Evolutionary conservation across 2,797 vertebrate genomes (phyloP).

Genomic region (Myotis myotis): DNA sequence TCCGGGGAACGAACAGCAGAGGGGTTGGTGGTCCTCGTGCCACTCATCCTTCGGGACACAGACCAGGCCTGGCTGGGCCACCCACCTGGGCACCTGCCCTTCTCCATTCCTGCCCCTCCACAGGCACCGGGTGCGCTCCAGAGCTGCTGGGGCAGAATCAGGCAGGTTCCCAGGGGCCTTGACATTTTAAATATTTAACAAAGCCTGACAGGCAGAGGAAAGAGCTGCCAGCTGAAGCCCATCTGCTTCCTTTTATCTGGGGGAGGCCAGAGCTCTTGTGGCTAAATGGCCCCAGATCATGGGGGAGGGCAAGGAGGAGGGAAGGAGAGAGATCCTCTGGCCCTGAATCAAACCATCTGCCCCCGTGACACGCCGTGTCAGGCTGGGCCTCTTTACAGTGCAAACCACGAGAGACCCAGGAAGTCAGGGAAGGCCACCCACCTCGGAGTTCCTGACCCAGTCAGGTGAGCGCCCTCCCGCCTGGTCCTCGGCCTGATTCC

Average conservation of each 20-base stretch:
- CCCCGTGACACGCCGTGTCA: background rate
- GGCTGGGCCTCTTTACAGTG: background rate
- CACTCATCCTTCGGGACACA: background rate
- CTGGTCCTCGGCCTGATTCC: background rate
- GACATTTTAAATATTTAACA: conserved; percentile 83
- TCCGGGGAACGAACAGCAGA: background rate
- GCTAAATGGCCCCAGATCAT: conserved; percentile 43
- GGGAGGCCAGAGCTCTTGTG: conserved; percentile 67
- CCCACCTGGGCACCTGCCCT: conserved; percentile 42
- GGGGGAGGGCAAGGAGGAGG: background rate
- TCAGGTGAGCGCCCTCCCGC: background rate
- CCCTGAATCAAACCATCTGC: conserved; percentile 11
- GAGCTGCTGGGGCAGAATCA: conserved; percentile 40
- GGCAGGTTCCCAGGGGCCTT: conserved; percentile 70
- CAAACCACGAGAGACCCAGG: background rate
- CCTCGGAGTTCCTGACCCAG: background rate
- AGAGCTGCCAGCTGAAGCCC: conserved; percentile 60
- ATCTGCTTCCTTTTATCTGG: conserved; percentile 76
- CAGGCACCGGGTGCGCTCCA: conserved; percentile 21
- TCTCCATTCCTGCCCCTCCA: background rate
- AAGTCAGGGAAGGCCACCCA: background rate
- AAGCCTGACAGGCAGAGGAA: conserved; percentile 71
- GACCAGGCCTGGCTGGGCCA: background rate
- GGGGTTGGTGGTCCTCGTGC: background rate
- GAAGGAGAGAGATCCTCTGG: conserved; percentile 35